Conservation (phyloP, 2,888 invertebrate genomes). For the Sphinx pinastri region DNA sequence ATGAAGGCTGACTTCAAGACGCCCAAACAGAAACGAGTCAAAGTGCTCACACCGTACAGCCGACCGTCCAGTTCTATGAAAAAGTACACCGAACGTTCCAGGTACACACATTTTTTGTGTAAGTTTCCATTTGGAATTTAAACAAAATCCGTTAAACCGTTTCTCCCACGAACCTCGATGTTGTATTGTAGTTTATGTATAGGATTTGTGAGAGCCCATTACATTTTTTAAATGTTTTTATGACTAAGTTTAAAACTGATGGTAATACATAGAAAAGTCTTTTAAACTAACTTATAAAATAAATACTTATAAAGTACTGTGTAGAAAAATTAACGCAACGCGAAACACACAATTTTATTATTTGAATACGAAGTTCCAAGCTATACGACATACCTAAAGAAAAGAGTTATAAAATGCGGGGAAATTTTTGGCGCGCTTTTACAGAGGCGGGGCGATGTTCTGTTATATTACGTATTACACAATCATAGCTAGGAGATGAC, state of each 20-base stretch:
- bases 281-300: too few species aligned
- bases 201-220: neutral
- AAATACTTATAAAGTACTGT: too few species aligned
- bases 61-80: slow-evolving; percentile 83
- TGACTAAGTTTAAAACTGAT: neutral
- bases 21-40: slow-evolving; percentile 84
- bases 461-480: too few species aligned
- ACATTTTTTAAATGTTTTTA: neutral
- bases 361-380: too few species aligned
- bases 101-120: slow-evolving; percentile 62
- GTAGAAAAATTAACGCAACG: too few species aligned
- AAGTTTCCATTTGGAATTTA: slow-evolving; percentile 25
- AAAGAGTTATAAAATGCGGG: too few species aligned
- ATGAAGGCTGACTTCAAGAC: slow-evolving; percentile 87
- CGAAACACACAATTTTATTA: too few species aligned
- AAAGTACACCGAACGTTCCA: slow-evolving; percentile 82
- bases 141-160: slow-evolving; percentile 6
- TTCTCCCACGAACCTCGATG: neutral
- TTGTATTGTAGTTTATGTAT: neutral
- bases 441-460: too few species aligned
- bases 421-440: too few species aligned
- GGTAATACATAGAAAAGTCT: too few species aligned
- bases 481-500: too few species aligned
- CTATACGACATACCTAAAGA: too few species aligned
- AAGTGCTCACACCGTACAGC: slow-evolving; percentile 77